Evolutionary conservation across 2,113 vertebrate genomes (phyloP).

Genomic region (Hystrix cristata): DNA sequence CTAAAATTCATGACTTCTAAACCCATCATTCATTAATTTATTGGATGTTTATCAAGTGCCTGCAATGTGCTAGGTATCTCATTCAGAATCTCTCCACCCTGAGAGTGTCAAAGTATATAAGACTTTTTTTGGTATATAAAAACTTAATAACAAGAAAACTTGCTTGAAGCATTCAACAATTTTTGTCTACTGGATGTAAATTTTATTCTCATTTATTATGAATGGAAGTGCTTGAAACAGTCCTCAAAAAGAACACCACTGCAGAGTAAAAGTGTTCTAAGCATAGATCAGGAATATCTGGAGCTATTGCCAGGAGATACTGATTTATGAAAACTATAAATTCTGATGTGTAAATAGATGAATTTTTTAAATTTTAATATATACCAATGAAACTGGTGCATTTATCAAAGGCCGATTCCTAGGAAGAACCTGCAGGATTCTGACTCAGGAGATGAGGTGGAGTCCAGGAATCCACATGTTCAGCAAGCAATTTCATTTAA

Average conservation of each 20-base stretch:
- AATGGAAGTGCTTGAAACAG: background rate
- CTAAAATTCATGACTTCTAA: slow-evolving; percentile 3
- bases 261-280: background rate
- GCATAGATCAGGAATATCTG: background rate
- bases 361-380: background rate
- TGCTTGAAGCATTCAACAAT: background rate
- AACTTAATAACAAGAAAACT: background rate
- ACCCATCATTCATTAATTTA: background rate
- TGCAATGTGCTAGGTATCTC: rapidly evolving
- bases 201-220: background rate
- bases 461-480: background rate
- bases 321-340: background rate
- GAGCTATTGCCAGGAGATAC: background rate
- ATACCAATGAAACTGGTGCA: background rate
- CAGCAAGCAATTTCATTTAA: background rate
- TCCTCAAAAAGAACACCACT: background rate
- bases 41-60: background rate
- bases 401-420: background rate
- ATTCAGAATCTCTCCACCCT: background rate
- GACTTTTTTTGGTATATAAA: background rate
- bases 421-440: background rate
- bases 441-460: background rate
- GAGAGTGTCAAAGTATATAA: background rate
- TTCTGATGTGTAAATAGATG: background rate
- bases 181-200: background rate